phyloP scores from a whole-genome alignment of 2,797 vertebrate genomes.

The Lepus oiostolus region DNA sequence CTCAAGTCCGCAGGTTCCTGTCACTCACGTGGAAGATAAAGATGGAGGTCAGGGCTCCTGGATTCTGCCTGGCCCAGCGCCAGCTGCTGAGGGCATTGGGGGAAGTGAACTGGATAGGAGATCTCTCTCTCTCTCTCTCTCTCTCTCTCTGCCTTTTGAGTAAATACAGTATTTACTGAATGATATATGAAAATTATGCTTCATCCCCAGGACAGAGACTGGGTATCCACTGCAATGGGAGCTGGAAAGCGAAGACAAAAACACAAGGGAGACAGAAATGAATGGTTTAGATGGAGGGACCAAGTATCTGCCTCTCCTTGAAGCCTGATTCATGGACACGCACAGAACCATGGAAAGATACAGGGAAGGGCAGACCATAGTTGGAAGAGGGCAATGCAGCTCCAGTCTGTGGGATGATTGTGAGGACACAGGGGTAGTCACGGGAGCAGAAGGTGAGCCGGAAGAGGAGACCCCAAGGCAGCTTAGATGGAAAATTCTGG shows the following conservation, averaged over 20 bases:
- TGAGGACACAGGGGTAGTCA: background rate
- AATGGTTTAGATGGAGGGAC: background rate
- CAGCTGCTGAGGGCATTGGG: too few relatives aligned
- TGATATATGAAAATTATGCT: background rate
- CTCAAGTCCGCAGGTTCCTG: too few relatives aligned
- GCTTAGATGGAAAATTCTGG: background rate
- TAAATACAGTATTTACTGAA: too few relatives aligned
- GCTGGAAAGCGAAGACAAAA: background rate
- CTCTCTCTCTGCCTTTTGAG: too few relatives aligned
- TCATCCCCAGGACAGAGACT: background rate
- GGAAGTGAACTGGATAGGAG: too few relatives aligned
- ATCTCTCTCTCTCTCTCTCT: too few relatives aligned
- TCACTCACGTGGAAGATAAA: too few relatives aligned
- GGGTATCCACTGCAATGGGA: background rate
- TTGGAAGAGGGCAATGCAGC: background rate
- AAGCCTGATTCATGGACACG: background rate
- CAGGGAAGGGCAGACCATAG: background rate
- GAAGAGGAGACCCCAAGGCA: background rate
- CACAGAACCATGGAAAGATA: background rate
- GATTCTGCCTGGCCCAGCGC: too few relatives aligned
- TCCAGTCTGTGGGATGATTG: background rate
- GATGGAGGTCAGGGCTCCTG: too few relatives aligned
- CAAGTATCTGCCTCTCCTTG: background rate
- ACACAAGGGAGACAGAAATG: background rate
- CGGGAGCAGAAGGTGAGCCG: background rate